Base-by-base conservation (phyloP, 2,113 vertebrate genomes). In the Corynorhinus townsendii region DNA sequence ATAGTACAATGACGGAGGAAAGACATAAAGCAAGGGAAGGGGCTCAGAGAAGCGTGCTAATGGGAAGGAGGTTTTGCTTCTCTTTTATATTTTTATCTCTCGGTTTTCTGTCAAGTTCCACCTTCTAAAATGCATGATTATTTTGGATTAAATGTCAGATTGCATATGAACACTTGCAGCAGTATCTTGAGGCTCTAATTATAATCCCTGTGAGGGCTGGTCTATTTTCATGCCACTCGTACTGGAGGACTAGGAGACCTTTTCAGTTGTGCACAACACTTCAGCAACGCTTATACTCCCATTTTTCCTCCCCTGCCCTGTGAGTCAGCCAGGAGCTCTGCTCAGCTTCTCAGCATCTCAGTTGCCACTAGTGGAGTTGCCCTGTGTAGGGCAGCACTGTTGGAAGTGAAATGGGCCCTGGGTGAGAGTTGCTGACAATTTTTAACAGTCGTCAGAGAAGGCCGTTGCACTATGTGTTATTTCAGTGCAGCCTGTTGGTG, bases 121-220 rank as follows among this genome's bases (percentile, higher is more conserved):
- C 10, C 54, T 81, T 81, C 28, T 35, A 17, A 71, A 79, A 83
- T 43, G 38, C 19, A 66, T 22, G 33, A 11, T 64, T 59, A 81
- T 86, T 92, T 92, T 64, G 59, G 52, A 80, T 52, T 75, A n/a
- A 77, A 92, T 56, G 38, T 88, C 62, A 92, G 33, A 66, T 68
- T 59, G 52, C 45, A 49, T 33, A 59, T 33, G 68, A 71, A 82
- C 86, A 66, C 4, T 54, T 22, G 0, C 17, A 28, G 38, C 43
- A 75, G 33, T 49, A 87, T 66, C 40, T 11, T 56, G 75, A 92
- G 81, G 26, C 56, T 52, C 75, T 92, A 81, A 72, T 86, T 81
- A 56, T 56, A 68, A 77, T 49, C 11, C 56, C 40, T 77, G 30
- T 82, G 81, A 85, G 24, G 17, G 43, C 35, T 79, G 38, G 33